Conservation (phyloP, 2,113 vertebrate species). For the Nothobranchius furzeri region DNA sequence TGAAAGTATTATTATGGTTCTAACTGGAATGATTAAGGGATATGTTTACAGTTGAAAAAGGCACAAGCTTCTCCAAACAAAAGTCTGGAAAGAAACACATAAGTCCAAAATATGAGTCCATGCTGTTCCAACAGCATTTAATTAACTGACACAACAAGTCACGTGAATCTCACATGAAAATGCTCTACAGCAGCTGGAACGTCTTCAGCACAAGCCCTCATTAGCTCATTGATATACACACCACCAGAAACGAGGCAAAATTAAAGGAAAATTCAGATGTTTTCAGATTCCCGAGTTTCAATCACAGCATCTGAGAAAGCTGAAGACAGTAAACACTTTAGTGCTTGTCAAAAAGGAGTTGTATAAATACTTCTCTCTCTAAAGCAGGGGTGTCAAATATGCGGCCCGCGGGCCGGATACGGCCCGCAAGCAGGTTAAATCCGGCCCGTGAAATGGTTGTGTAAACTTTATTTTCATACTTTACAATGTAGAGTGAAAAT, state of each 20-base stretch:
- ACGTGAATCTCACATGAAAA: not conserved
- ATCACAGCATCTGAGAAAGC: not conserved
- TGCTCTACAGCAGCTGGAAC: not conserved
- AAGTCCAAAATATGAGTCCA: not conserved
- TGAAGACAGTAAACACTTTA: not conserved
- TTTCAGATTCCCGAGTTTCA: not conserved
- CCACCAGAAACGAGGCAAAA: not conserved
- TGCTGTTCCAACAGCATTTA: not conserved
- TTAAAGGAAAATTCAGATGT: not conserved
- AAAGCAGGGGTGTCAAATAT: too few relatives aligned
- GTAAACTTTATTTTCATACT: too few relatives aligned
- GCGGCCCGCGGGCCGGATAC: too few relatives aligned
- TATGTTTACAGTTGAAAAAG: not conserved
- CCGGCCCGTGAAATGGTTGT: too few relatives aligned
- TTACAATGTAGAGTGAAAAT: too few relatives aligned
- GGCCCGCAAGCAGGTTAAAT: too few relatives aligned
- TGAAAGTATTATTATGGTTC: slow-evolving; percentile 2
- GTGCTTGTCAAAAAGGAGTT: too few relatives aligned
- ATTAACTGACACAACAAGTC: not conserved
- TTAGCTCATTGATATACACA: not conserved
- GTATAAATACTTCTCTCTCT: too few relatives aligned
- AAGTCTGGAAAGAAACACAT: not conserved
- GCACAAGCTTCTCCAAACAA: too few relatives aligned
- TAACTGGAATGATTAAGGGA: not conserved
- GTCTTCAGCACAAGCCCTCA: not conserved